Evolutionary conservation across 2,888 invertebrate genomes (phyloP).

Genomic region (Eupithecia insigniata): DNA sequence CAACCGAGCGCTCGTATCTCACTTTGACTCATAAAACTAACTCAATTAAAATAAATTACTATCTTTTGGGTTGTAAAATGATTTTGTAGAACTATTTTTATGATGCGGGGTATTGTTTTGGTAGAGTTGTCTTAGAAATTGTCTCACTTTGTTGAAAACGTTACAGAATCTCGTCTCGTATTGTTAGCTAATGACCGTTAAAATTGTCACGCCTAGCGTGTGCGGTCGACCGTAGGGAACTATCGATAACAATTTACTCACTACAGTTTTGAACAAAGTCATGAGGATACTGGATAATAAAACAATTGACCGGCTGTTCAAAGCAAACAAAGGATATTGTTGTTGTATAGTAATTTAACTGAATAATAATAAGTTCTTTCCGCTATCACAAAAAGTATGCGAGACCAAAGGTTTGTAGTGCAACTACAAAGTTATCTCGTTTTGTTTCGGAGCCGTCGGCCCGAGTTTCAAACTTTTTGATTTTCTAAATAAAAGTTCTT

Average conservation of each 20-base stretch:
- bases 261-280: slow-evolving; percentile 18
- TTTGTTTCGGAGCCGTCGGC: slow-evolving; percentile 24
- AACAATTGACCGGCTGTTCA: slow-evolving; percentile 1
- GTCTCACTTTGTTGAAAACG: not conserved
- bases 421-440: slow-evolving; percentile 11
- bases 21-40: slow-evolving; percentile 24
- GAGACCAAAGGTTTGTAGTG: not conserved
- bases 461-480: slow-evolving; percentile 38
- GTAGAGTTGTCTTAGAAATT: not conserved
- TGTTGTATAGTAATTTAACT: not conserved
- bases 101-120: slow-evolving; percentile 14
- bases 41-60: slow-evolving; percentile 27
- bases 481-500: slow-evolving; percentile 34
- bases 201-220: slow-evolving; percentile 4
- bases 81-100: slow-evolving; percentile 19
- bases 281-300: slow-evolving; percentile 27
- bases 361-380: not conserved
- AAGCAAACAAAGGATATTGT: slow-evolving; percentile 7
- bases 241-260: slow-evolving; percentile 7
- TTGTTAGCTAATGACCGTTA: slow-evolving; percentile 5
- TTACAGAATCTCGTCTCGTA: not conserved
- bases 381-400: not conserved
- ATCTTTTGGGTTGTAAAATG: slow-evolving; percentile 24
- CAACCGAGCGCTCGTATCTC: slow-evolving; percentile 2
- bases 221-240: slow-evolving; percentile 7